These are phyloP conservation scores for Lepidostoma basale DNA, from an alignment of 1,140 invertebrate species.

Conservation along the genomic window DNA sequence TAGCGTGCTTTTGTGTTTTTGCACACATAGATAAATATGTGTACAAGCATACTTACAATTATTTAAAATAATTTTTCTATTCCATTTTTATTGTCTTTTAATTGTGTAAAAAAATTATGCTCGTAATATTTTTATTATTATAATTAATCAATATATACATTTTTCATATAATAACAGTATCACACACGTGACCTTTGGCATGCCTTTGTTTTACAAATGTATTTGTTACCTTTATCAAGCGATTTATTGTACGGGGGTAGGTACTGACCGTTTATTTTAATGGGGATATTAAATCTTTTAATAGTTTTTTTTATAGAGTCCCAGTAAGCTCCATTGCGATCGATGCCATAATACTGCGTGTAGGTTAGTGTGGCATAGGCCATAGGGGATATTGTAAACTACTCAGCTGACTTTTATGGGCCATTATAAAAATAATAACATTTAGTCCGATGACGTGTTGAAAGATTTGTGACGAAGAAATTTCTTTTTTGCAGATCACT, in stretches of 20 bases:
- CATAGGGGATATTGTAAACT: slow-evolving; percentile 31
- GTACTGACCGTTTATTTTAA: slow-evolving; percentile 41
- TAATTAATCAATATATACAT: too few relatives aligned
- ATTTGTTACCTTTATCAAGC: slow-evolving; percentile 17
- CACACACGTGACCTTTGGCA: neutral
- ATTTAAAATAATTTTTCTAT: too few relatives aligned
- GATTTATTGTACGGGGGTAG: slow-evolving; percentile 1
- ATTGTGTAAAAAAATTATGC: too few relatives aligned
- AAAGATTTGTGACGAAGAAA: neutral
- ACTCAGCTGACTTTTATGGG: slow-evolving; percentile 40
- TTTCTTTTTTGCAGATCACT: neutral
- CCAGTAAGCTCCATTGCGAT: slow-evolving; percentile 35
- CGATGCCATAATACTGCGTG: slow-evolving; percentile 12
- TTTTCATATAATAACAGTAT: too few relatives aligned
- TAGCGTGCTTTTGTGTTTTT: too few relatives aligned
- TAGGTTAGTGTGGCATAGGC: slow-evolving; percentile 31
- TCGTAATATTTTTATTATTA: too few relatives aligned
- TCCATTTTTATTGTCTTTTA: too few relatives aligned
- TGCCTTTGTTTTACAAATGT: neutral
- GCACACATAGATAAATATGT: too few relatives aligned
- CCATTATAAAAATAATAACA: slow-evolving; percentile 40
- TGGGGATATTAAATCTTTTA: slow-evolving; percentile 43
- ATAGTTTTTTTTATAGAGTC: slow-evolving; percentile 44
- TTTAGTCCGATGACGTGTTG: slow-evolving; percentile 20
- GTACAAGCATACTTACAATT: too few relatives aligned